Base-by-base conservation (phyloP, 2,113 vertebrate species). In the Micromys minutus region DNA sequence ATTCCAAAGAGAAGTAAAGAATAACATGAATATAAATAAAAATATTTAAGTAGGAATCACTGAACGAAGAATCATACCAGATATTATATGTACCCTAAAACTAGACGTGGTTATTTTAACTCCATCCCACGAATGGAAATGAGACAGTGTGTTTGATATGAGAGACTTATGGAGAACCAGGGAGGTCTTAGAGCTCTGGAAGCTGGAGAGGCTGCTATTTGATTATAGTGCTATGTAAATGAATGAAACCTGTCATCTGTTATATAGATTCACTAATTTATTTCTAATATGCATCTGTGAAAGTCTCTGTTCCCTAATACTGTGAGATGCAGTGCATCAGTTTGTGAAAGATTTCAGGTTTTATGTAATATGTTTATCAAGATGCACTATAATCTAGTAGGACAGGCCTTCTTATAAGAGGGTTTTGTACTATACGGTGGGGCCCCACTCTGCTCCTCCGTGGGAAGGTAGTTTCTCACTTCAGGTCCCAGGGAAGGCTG, bases 191-290 rank as follows among this genome's bases (percentile, higher is more conserved):
- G 8, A 19, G 10, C 63, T 16, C 55, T 50, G 3, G 2, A 7
- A 34, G 3, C 4, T 47, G 12, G 3, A 67, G 50, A 36, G 1
- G 5, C 2, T 39, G 22, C 2, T 42, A 34, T 6, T 55, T n/a
- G 87, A 11, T 89, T n/a, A 76, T 69, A 69, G 2, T 12, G 16
- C 42, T 69, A 34, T 79, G 86, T 19, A 87, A 55, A 52, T 93
- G 47, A 94, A 65, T 63, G 7, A 84, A 71, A 65, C 5, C 65
- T 69, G 11, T 15, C 1, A 21, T 76, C n/a, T 86, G 1, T 52
- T n/a, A 45, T n/a, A 45, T 13, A 31, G 21, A 6, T 2, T 71
- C 42, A 63, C 7, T 55, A 83, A 39, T 75, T 17, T 61, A 3
- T 7, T 42, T 13, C 9, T 63, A 6, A 92, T 52, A 45, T 21